phyloP scores from a whole-genome alignment of 2,113 vertebrate genomes.

The Helogale parvula region DNA sequence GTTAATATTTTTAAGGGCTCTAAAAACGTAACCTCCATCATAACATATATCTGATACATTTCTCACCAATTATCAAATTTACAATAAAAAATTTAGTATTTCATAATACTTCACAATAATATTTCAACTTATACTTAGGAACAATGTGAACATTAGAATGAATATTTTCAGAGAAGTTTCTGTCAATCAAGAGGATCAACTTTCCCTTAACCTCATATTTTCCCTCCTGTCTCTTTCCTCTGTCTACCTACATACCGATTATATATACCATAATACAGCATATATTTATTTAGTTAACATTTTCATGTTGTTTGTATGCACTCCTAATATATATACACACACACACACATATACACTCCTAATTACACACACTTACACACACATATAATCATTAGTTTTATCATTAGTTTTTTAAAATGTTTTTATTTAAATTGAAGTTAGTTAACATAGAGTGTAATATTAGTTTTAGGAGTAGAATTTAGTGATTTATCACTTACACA shows the following conservation, averaged over 20 bases:
- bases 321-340: not conserved
- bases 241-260: not conserved
- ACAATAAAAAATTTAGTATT: not conserved
- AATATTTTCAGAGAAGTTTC: not conserved
- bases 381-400: too few relatives aligned
- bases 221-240: not conserved
- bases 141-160: not conserved
- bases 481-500: too few relatives aligned
- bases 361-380: too few relatives aligned
- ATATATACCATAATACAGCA: not conserved
- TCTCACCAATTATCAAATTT: not conserved
- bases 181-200: not conserved
- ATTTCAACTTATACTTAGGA: not conserved
- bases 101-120: not conserved
- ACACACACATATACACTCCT: too few relatives aligned
- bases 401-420: too few relatives aligned
- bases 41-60: not conserved
- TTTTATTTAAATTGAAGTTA: too few relatives aligned
- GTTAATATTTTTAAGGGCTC: not conserved
- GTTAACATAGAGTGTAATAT: too few relatives aligned
- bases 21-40: not conserved
- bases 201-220: not conserved
- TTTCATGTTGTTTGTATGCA: not conserved
- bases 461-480: too few relatives aligned
- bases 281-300: not conserved